phyloP scores from a whole-genome alignment of 2,797 vertebrate species.

The Choloepus didactylus region DNA sequence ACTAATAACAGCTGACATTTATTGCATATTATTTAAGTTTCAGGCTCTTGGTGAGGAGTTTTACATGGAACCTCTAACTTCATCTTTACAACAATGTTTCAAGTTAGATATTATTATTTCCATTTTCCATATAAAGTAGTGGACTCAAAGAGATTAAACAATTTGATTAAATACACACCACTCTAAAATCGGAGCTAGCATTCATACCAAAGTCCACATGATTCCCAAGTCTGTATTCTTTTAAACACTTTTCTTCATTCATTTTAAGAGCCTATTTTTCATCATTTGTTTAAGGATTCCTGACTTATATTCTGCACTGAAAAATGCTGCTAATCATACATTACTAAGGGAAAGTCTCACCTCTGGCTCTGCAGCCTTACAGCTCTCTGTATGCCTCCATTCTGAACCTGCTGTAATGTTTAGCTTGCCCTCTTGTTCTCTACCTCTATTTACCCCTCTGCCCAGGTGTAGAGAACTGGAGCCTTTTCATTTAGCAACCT shows the following conservation, averaged over 20 bases:
- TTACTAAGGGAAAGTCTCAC: background rate
- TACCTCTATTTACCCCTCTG: background rate
- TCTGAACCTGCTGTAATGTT: background rate
- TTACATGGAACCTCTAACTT: background rate
- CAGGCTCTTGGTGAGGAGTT: background rate
- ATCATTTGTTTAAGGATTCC: background rate
- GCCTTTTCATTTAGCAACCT: background rate
- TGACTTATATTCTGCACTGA: background rate
- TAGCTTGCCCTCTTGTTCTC: background rate
- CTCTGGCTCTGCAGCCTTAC: background rate
- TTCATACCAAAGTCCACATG: background rate
- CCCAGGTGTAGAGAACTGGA: background rate
- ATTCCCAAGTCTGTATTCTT: background rate
- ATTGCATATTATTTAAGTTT: background rate
- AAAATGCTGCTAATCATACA: background rate
- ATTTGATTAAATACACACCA: background rate
- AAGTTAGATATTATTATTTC: background rate
- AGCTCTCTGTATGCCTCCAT: background rate
- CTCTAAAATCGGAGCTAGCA: background rate
- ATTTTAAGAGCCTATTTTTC: background rate
- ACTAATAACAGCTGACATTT: background rate
- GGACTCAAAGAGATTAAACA: background rate
- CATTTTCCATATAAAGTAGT: background rate
- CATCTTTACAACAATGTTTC: background rate
- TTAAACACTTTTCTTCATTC: background rate